phyloP scores from a whole-genome alignment of 2,888 invertebrate species.

The Tinea trinotella region DNA sequence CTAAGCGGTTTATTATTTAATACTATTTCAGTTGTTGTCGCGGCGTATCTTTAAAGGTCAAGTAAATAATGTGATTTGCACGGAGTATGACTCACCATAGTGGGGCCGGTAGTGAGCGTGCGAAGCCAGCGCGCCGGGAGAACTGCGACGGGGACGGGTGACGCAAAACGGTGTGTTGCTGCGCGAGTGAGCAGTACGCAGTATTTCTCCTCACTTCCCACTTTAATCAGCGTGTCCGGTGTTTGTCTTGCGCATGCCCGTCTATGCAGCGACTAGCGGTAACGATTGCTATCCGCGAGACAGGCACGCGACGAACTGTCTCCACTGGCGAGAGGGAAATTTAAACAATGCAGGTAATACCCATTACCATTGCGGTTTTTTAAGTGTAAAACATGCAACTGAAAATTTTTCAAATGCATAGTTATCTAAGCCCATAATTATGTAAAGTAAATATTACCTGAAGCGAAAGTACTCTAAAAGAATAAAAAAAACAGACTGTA shows the following conservation, averaged over 20 bases:
- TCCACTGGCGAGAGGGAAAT: slow-evolving; percentile 56
- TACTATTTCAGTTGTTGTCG: slow-evolving; percentile 21
- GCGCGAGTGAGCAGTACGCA: slow-evolving; percentile 37
- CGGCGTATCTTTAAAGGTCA: slow-evolving; percentile 25
- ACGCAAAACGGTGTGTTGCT: slow-evolving; percentile 48
- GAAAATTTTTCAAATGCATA: too few species aligned
- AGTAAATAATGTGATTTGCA: slow-evolving; percentile 52
- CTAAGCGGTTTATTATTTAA: slow-evolving; percentile 8
- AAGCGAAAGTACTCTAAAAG: too few species aligned
- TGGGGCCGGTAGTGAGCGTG: slow-evolving; percentile 62
- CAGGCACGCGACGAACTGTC: slow-evolving; percentile 65
- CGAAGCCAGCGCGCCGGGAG: slow-evolving; percentile 59
- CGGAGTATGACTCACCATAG: slow-evolving; percentile 67
- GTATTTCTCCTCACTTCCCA: slow-evolving; percentile 50
- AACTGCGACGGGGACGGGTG: slow-evolving; percentile 46
- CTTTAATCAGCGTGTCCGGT: not conserved
- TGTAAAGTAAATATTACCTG: too few species aligned
- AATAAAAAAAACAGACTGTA: too few species aligned
- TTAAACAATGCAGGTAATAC: slow-evolving; percentile 50
- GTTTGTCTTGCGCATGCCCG: slow-evolving; percentile 46
- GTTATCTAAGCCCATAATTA: too few species aligned
- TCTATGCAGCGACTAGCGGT: slow-evolving; percentile 13
- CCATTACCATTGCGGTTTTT: not conserved
- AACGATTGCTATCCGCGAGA: slow-evolving; percentile 53
- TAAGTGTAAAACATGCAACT: too few species aligned